Evolutionary conservation across 2,113 vertebrate species (phyloP).

Genomic region (Lasiurus cinereus): DNA sequence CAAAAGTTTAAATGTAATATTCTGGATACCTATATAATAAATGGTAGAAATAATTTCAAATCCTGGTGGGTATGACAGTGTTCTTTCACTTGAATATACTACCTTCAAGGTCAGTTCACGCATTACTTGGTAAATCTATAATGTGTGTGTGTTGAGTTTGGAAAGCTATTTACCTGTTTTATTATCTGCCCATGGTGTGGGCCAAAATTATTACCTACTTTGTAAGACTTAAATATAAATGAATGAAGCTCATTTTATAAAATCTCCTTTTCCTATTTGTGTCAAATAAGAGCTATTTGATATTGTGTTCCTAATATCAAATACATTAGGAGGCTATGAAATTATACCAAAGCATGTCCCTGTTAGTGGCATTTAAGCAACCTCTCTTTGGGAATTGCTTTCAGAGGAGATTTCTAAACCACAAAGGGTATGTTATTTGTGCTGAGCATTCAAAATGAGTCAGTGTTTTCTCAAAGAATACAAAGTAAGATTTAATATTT

Average conservation of each 20-base stretch:
- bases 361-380: slow-evolving; percentile 30
- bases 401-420: slow-evolving; percentile 21
- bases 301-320: background rate
- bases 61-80: background rate
- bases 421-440: background rate
- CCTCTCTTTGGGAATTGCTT: slow-evolving; percentile 32
- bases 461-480: background rate
- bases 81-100: background rate
- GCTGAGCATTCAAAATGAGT: background rate
- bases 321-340: background rate
- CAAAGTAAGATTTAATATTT: background rate
- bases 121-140: background rate
- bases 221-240: slow-evolving; percentile 15
- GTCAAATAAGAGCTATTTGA: background rate
- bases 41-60: background rate
- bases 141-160: background rate
- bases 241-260: slow-evolving; percentile 34
- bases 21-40: background rate
- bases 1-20: background rate
- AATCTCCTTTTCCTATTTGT: slow-evolving; percentile 11
- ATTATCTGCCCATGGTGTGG: background rate
- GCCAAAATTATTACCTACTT: slow-evolving; percentile 29
- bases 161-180: background rate
- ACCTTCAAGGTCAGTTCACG: background rate
- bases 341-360: background rate